These are phyloP conservation scores for Brachirus orientalis DNA, from an alignment of 2,113 vertebrate species.

Conservation along the genomic window DNA sequence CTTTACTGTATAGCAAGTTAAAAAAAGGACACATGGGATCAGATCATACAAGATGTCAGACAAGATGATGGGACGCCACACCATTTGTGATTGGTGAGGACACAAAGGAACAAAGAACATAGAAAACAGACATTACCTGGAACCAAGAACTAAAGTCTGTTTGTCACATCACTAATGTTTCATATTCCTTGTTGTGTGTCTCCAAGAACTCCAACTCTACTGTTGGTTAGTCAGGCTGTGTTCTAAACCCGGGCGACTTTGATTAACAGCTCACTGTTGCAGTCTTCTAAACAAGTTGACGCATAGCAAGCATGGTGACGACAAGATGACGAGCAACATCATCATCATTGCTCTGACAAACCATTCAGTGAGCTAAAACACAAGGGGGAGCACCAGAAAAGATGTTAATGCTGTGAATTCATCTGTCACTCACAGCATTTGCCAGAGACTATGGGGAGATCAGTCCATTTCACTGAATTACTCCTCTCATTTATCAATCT, in stretches of 20 bases:
- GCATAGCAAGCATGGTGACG: constrained; percentile 37
- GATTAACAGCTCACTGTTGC: constrained; percentile 42
- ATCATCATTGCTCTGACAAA: too few relatives aligned
- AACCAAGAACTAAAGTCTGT: constrained; percentile 29
- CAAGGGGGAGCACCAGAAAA: not conserved
- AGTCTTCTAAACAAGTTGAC: constrained; percentile 19
- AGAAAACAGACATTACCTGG: constrained; percentile 14
- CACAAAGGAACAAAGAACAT: constrained; percentile 20
- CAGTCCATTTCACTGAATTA: constrained; percentile 27
- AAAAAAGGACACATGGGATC: constrained; percentile 46
- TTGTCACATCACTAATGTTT: constrained; percentile 50
- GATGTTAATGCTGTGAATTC: constrained; percentile 3
- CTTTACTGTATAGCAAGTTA: constrained; percentile 15
- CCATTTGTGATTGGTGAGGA: constrained; percentile 19
- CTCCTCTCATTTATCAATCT: constrained; percentile 7
- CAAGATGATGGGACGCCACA: constrained; percentile 34
- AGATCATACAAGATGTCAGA: constrained; percentile 47
- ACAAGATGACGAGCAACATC: constrained; percentile 32
- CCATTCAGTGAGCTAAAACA: constrained; percentile 29
- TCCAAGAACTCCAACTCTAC: constrained; percentile 9
- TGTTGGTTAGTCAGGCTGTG: not conserved
- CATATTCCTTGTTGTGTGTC: constrained; percentile 18
- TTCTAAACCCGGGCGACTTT: constrained; percentile 3
- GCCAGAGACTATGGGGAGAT: constrained; percentile 17
- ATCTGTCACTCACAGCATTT: constrained; percentile 11